Percentiles rank a stretch among this genome's conserved stretches.
phyloP scores from a whole-genome alignment of 2,888 invertebrate genomes.

The Muscina levida region DNA sequence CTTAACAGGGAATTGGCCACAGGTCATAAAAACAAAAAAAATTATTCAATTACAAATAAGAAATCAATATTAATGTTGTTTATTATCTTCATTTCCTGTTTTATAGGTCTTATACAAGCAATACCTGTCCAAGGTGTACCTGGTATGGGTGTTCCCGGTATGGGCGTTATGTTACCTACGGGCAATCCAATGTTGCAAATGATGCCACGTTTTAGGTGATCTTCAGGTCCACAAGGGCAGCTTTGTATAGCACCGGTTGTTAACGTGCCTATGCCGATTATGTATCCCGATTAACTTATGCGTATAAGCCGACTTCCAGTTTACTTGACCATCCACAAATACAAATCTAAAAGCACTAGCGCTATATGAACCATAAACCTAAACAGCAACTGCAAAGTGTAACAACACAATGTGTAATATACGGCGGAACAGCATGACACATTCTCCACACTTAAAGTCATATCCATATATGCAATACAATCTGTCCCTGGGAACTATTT shows the following conservation, averaged over 20 bases:
- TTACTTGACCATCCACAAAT: background rate
- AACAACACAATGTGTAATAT: background rate
- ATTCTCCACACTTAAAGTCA: no score
- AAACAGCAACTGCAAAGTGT: conserved; percentile 26
- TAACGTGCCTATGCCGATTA: conserved; percentile 77
- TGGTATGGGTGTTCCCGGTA: conserved; percentile 77
- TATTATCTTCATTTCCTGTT: no score
- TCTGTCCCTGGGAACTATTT: no score
- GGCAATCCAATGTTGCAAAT: conserved; percentile 81
- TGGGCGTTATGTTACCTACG: conserved; percentile 81
- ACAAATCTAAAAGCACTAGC: background rate
- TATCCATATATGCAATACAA: no score
- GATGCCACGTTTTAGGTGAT: conserved; percentile 95
- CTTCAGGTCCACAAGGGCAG: conserved; percentile 81
- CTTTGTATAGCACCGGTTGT: conserved; percentile 75
- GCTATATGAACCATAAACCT: conserved; percentile 28
- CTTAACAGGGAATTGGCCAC: conserved; percentile 3
- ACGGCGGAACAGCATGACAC: no score
- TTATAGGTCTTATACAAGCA: conserved; percentile 76
- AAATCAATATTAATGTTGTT: no score
- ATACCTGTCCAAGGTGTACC: conserved; percentile 71
- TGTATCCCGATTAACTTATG: conserved; percentile 58
- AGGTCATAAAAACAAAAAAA: background rate
- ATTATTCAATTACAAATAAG: background rate
- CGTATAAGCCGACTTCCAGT: conserved; percentile 17